Conservation (phyloP, 2,888 invertebrate genomes). For the Ephialtes manifestator region DNA sequence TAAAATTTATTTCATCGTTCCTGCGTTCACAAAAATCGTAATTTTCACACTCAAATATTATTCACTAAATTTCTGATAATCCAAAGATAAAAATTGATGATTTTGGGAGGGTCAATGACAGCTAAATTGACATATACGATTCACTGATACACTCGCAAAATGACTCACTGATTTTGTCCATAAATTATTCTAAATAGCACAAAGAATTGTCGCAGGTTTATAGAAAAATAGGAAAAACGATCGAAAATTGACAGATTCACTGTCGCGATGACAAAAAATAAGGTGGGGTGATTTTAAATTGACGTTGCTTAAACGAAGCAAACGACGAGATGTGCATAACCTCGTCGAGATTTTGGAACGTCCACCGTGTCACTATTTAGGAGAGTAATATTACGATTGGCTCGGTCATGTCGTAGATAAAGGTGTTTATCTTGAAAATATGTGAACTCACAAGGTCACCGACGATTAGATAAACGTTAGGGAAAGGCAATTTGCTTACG, state of each 20-base stretch:
- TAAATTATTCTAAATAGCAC: background rate
- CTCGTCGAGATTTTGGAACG: conserved; percentile 34
- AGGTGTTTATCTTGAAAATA: conserved; percentile 62
- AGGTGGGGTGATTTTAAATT: conserved; percentile 1
- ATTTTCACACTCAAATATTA: too few relatives aligned
- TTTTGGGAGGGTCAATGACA: background rate
- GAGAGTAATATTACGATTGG: conserved; percentile 40
- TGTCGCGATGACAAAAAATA: background rate
- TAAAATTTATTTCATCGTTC: too few relatives aligned
- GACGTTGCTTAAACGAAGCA: background rate
- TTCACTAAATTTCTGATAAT: too few relatives aligned
- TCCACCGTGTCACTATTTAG: conserved; percentile 35
- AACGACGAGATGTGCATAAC: conserved; percentile 55
- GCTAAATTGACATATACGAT: background rate
- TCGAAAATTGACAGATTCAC: background rate
- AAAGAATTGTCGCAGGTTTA: background rate
- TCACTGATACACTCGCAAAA: background rate
- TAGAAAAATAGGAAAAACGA: background rate
- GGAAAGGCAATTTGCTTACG: conserved; percentile 87
- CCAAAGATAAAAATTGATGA: too few relatives aligned
- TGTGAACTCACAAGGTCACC: conserved; percentile 65
- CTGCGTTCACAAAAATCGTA: too few relatives aligned
- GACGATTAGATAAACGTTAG: conserved; percentile 84
- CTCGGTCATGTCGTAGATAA: conserved; percentile 52
- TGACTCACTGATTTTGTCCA: background rate